Percentiles rank a stretch among this genome's conserved stretches.
phyloP scores from a whole-genome alignment of 2,888 invertebrate species.

The Morpho achilles region DNA sequence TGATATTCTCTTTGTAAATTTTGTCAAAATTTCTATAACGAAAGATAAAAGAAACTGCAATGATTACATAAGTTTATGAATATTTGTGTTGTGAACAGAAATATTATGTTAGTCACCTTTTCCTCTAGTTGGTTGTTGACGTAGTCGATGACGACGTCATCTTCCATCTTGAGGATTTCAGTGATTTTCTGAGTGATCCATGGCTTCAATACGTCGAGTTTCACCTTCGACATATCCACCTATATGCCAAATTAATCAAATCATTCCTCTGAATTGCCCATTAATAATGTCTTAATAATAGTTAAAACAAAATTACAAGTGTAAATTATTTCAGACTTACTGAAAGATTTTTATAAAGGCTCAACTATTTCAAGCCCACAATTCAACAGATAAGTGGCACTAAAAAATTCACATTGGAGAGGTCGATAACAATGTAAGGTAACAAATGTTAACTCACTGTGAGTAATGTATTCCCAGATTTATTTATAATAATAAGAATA shows the following conservation, averaged over 20 bases:
- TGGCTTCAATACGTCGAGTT: conserved; percentile 97
- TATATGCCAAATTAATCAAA: conserved; percentile 16
- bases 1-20: conserved; percentile 3
- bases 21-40: background rate
- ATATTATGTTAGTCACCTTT: conserved; percentile 81
- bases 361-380: too few relatives aligned
- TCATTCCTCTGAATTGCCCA: too few relatives aligned
- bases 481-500: too few relatives aligned
- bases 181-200: conserved; percentile 99
- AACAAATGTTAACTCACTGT: too few relatives aligned
- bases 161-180: conserved; percentile 97
- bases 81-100: conserved; percentile 30
- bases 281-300: too few relatives aligned
- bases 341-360: too few relatives aligned
- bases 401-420: too few relatives aligned
- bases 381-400: too few relatives aligned
- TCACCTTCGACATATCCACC: conserved; percentile 99
- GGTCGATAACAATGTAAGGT: too few relatives aligned
- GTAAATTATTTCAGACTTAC: too few relatives aligned
- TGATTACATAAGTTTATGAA: conserved; percentile 68
- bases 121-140: conserved; percentile 99
- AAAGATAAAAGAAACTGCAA: conserved; percentile 68
- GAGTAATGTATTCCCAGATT: too few relatives aligned
- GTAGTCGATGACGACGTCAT: conserved; percentile 99
- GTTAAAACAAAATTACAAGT: too few relatives aligned